Conservation (phyloP, 2,797 vertebrate species). For the Diplodus sargus region DNA sequence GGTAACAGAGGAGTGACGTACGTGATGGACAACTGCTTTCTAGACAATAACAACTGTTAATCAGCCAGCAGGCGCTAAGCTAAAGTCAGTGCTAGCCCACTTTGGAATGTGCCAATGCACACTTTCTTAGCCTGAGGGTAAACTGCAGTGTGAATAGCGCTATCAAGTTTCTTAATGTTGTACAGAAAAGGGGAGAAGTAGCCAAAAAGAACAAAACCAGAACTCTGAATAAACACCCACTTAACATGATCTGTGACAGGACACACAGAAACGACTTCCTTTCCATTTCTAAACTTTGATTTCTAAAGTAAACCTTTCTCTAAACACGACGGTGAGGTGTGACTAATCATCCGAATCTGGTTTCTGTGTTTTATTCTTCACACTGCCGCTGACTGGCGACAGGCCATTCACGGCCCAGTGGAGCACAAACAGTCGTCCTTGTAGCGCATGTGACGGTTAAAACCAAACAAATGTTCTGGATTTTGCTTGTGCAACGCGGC, state of each 20-base stretch:
- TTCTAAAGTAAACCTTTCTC: neutral
- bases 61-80: too few relatives aligned
- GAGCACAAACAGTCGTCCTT: conserved; percentile 19
- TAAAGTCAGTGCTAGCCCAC: too few relatives aligned
- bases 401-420: neutral
- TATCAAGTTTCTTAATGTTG: neutral
- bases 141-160: too few relatives aligned
- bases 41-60: too few relatives aligned
- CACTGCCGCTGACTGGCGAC: neutral
- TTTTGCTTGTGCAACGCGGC: conserved; percentile 2
- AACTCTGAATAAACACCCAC: neutral
- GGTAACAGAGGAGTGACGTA: too few relatives aligned
- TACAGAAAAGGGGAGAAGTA: neutral
- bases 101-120: too few relatives aligned
- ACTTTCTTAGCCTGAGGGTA: too few relatives aligned
- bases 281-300: neutral
- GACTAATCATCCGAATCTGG: neutral
- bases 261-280: neutral
- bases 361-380: conserved; percentile 13
- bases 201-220: too few relatives aligned
- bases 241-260: neutral
- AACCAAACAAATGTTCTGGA: conserved; percentile 41
- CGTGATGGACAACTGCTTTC: too few relatives aligned
- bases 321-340: neutral
- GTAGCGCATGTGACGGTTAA: conserved; percentile 36